Evolutionary conservation across 2,797 vertebrate species (phyloP), one percentile per base, ranked within the genome.

Genomic region (Acipenser oxyrinchus): DNA sequence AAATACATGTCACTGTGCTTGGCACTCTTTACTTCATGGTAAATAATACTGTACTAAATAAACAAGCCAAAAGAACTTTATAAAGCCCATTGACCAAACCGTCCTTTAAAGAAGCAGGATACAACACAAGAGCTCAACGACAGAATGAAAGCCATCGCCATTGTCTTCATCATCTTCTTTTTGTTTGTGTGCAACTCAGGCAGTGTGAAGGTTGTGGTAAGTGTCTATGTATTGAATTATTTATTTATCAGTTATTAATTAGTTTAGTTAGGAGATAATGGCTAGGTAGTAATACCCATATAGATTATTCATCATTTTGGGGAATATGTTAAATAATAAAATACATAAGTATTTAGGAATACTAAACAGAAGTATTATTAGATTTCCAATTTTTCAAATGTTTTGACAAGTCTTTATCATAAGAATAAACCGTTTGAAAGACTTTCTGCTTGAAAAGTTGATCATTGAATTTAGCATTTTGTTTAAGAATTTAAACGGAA

Each of bases 11-110:
- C 58, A 8, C 5, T 13, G 51, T 62, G 62, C 52, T 13, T 49
- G 15, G 62, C n/a, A 12, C 15, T 60, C 15, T 66, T 51, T 13
- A n/a, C 58, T 55, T 53, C 37, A 51, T 37, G 6, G 13, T 6
- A 58, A 55, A 62, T 74, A 77, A 74, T 68, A 71, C 64, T 59
- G 76, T 63, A 77, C 71, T 69, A 63, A 72, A 71, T 71, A 70
- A 75, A 61, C 67, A 51, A 51, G 49, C 64, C 64, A 50, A 12
- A 53, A 37, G 37, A 60, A 37, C 48, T 72, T 71, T 69, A 72
- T 70, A 69, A 64, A 48, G 52, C 55, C 6, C 49, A 13, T 58
- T 7, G 18, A 10, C 10, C 66, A 11, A 12, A 70, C 53, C 7
- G 10, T 10, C 15, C 15, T 49, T 48, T 37, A 4, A 37, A 37